These are phyloP conservation scores for Podiceps cristatus DNA, from an alignment of 2,113 vertebrate genomes.

Conservation along the genomic window DNA sequence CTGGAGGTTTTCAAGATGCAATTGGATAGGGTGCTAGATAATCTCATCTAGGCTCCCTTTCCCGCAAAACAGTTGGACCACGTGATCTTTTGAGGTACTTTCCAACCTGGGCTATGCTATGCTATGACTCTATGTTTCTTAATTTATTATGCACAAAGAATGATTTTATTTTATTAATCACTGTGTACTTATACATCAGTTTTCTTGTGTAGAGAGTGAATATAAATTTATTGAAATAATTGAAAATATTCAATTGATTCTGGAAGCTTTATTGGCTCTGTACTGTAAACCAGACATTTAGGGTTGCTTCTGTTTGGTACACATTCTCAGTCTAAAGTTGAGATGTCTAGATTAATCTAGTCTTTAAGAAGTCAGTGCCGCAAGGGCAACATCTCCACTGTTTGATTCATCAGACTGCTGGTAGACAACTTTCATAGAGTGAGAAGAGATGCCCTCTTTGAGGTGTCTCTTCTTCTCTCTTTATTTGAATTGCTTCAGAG, in stretches of 20 bases:
- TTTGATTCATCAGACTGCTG: not conserved
- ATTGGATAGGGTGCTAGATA: no score
- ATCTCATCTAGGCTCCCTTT: not conserved
- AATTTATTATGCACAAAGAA: not conserved
- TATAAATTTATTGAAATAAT: not conserved
- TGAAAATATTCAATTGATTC: not conserved
- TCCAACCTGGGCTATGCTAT: not conserved
- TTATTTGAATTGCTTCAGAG: not conserved
- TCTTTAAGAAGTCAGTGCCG: not conserved
- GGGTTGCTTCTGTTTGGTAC: not conserved
- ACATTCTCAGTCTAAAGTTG: not conserved
- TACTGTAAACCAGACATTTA: not conserved
- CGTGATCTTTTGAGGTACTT: not conserved
- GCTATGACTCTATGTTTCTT: not conserved
- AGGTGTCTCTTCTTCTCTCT: not conserved
- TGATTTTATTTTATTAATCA: not conserved
- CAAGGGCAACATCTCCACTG: not conserved
- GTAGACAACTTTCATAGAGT: not conserved
- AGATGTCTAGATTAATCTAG: not conserved
- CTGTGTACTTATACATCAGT: not conserved
- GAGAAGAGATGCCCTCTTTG: not conserved
- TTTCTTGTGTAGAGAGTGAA: not conserved
- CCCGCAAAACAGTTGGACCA: not conserved
- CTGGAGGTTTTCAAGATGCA: no score
- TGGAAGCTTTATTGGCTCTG: not conserved